phyloP scores from a whole-genome alignment of 2,888 invertebrate genomes.

The Standfussiana lucernea region DNA sequence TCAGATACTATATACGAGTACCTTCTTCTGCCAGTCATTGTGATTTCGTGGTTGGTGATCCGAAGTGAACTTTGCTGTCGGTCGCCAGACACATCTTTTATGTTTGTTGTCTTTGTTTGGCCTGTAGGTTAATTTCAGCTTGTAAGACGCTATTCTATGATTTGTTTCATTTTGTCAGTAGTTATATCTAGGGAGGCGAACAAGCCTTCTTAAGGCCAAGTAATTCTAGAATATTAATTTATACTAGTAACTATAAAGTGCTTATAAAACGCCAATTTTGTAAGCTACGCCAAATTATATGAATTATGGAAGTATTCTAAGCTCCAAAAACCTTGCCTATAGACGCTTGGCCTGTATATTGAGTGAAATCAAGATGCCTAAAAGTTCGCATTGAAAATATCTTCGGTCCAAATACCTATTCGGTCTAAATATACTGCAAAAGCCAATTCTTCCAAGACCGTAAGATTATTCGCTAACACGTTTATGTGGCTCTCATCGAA shows the following conservation, averaged over 20 bases:
- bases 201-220: neutral
- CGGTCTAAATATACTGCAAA: neutral
- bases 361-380: neutral
- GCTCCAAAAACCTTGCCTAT: neutral
- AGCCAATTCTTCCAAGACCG: conserved; percentile 22
- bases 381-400: neutral
- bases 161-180: neutral
- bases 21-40: neutral
- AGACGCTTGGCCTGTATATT: neutral
- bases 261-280: neutral
- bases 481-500: conserved; percentile 38
- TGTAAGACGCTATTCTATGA: neutral
- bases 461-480: conserved; percentile 41
- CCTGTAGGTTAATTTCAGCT: neutral
- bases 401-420: conserved; percentile 1
- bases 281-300: neutral
- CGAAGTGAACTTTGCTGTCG: neutral
- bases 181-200: neutral
- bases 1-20: neutral
- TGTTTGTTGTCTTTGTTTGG: neutral
- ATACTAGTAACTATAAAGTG: neutral
- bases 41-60: neutral
- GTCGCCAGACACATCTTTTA: neutral
- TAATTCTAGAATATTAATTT: neutral
- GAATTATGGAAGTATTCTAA: neutral